Evolutionary conservation across 1,140 invertebrate genomes (phyloP).

Genomic region (Trinorchestia longiramus): DNA sequence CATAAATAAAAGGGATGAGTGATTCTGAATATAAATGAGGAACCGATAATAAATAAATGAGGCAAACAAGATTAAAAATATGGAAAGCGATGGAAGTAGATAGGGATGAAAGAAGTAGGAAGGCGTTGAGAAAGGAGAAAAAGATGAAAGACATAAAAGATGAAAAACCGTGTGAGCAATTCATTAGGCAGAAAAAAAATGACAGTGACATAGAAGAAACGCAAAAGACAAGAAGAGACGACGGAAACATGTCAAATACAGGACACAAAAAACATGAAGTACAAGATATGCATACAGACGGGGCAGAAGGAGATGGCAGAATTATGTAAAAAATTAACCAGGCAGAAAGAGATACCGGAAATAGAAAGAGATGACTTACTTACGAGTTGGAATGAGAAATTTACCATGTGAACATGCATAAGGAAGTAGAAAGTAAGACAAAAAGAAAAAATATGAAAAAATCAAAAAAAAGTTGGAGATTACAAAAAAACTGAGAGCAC

Average conservation of each 20-base stretch:
- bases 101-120: neutral
- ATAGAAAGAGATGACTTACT: neutral
- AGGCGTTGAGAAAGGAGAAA: neutral
- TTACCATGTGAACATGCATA: neutral
- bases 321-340: too few species aligned
- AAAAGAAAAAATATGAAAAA: too few species aligned
- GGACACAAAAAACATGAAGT: too few species aligned
- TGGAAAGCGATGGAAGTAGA: neutral
- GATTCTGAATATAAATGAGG: neutral
- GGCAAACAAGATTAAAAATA: neutral
- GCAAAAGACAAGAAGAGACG: too few species aligned
- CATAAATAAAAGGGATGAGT: neutral
- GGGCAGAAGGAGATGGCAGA: too few species aligned
- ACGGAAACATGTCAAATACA: too few species aligned
- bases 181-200: too few species aligned
- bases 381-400: neutral
- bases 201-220: too few species aligned
- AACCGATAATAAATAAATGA: neutral
- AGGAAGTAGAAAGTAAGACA: neutral
- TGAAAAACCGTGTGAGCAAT: too few species aligned
- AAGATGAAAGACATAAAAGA: too few species aligned
- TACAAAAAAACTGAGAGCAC: neutral
- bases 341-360: neutral
- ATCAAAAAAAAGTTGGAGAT: neutral
- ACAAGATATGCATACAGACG: too few species aligned